These are phyloP conservation scores for Corythoichthys intestinalis DNA, from an alignment of 2,113 vertebrate genomes.

Conservation along the genomic window DNA sequence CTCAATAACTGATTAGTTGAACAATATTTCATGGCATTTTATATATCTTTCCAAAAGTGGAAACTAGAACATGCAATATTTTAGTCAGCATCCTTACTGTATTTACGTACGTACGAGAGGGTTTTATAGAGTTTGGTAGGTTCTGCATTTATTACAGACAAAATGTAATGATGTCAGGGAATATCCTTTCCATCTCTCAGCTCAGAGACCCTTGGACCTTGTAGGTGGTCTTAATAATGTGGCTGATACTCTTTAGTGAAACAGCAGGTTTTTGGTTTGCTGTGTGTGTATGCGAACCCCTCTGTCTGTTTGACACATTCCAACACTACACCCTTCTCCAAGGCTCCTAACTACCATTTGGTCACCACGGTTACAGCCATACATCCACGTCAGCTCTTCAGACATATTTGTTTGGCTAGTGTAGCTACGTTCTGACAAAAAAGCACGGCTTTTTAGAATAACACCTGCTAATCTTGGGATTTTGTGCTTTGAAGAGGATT, in stretches of 20 bases:
- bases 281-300: slow-evolving; percentile 55
- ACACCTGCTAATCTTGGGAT: slow-evolving; percentile 85
- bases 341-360: slow-evolving; percentile 66
- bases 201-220: slow-evolving; percentile 37
- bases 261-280: slow-evolving; percentile 68
- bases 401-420: slow-evolving; percentile 94
- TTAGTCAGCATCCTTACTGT: too few relatives aligned
- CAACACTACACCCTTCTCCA: slow-evolving; percentile 63
- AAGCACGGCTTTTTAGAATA: slow-evolving; percentile 77
- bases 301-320: slow-evolving; percentile 74
- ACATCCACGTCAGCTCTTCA: slow-evolving; percentile 84
- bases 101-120: too few relatives aligned
- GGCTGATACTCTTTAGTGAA: slow-evolving; percentile 64
- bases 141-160: slow-evolving; percentile 3
- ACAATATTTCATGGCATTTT: too few relatives aligned
- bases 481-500: slow-evolving; percentile 74
- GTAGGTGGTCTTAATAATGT: slow-evolving; percentile 64
- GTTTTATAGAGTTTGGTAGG: neutral
- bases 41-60: too few relatives aligned
- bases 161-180: slow-evolving; percentile 17
- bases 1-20: neutral
- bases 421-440: slow-evolving; percentile 82
- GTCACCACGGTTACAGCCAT: slow-evolving; percentile 85
- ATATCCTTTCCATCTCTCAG: slow-evolving; percentile 35
- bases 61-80: too few relatives aligned